Conservation (phyloP, 2,797 vertebrate genomes). For the Sciurus carolinensis region DNA sequence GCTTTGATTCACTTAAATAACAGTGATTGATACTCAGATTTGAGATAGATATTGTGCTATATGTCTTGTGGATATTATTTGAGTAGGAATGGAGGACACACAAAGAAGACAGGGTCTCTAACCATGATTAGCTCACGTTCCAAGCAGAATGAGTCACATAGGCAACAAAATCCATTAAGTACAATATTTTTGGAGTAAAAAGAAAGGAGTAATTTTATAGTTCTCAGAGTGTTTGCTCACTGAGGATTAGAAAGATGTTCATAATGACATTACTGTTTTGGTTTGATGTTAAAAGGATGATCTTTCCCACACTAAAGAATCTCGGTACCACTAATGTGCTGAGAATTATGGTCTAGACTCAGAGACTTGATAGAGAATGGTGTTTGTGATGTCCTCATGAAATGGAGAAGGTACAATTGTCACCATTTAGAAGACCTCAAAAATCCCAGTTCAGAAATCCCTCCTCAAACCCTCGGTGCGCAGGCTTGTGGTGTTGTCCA, state of each 20-base stretch:
- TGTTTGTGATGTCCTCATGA: neutral
- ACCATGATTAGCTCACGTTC: neutral
- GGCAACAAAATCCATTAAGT: neutral
- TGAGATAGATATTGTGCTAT: neutral
- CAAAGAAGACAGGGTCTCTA: neutral
- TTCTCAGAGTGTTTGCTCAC: neutral
- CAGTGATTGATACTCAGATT: neutral
- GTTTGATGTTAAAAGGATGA: neutral
- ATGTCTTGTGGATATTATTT: neutral
- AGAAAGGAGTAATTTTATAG: neutral
- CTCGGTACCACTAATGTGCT: neutral
- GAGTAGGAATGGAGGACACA: neutral
- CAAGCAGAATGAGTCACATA: neutral
- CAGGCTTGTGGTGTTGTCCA: constrained; percentile 14
- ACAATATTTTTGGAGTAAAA: neutral
- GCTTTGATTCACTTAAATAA: neutral
- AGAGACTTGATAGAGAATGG: neutral
- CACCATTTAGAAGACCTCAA: neutral
- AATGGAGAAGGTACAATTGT: constrained; percentile 44
- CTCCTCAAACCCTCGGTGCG: neutral
- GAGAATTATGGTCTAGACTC: neutral
- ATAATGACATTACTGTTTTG: neutral
- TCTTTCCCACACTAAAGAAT: neutral
- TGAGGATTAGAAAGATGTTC: neutral
- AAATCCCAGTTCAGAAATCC: constrained; percentile 54